Percentiles rank a stretch among this genome's conserved stretches.
Evolutionary conservation across 2,797 vertebrate genomes (phyloP).

Genomic region (Microctenopoma stevenorrisi): DNA sequence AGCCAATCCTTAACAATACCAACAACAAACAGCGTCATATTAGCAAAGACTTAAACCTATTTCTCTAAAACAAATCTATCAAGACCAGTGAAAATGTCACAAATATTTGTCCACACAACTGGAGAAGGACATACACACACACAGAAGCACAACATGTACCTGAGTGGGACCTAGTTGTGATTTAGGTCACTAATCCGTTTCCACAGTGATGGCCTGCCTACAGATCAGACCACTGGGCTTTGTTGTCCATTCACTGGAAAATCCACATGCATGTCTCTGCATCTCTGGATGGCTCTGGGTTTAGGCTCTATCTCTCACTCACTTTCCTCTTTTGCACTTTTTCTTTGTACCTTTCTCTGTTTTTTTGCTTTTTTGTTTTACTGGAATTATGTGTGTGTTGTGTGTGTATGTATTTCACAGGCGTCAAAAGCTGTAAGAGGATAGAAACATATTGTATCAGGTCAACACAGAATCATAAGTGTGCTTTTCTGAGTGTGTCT

Average conservation of each 20-base stretch:
- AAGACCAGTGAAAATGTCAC: too few species aligned
- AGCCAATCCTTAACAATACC: background rate
- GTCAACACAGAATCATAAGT: too few species aligned
- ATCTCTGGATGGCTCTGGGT: conserved; percentile 15
- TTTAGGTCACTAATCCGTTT: conserved; percentile 74
- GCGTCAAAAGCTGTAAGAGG: too few species aligned
- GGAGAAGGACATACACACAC: background rate
- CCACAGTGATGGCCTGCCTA: conserved; percentile 54
- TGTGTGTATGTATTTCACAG: too few species aligned
- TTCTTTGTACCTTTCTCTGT: background rate
- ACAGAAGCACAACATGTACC: conserved; percentile 32
- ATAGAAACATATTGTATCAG: too few species aligned
- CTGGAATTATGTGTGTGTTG: too few species aligned
- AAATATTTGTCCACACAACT: too few species aligned
- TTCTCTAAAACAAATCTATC: too few species aligned
- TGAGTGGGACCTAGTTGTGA: conserved; percentile 61
- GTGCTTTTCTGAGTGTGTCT: too few species aligned
- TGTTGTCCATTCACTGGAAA: conserved; percentile 50
- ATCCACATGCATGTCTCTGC: conserved; percentile 44
- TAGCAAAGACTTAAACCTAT: too few species aligned
- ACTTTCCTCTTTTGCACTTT: background rate
- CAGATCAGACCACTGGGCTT: conserved; percentile 47
- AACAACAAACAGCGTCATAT: background rate
- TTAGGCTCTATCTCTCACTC: background rate
- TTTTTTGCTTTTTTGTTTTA: conserved; percentile 1